These are phyloP conservation scores for Ganaspis brasiliensis DNA, from an alignment of 2,888 invertebrate species.

Conservation along the genomic window DNA sequence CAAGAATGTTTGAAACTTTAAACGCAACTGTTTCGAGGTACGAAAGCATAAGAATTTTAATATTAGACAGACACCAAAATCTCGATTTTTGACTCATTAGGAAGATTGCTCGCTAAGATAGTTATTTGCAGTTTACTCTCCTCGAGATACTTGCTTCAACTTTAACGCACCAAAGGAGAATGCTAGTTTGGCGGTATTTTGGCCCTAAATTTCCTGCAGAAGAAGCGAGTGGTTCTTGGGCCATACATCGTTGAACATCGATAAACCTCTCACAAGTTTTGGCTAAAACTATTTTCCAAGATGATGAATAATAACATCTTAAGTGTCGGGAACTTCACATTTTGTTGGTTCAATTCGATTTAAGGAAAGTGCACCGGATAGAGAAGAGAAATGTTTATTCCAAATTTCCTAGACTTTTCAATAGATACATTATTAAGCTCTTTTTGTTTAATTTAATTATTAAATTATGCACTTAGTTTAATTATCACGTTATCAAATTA, in stretches of 20 bases:
- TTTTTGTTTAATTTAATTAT: too few relatives aligned
- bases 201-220: conserved; percentile 29
- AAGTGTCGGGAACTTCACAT: background rate
- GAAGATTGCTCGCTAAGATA: background rate
- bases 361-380: background rate
- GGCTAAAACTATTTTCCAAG: background rate
- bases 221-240: conserved; percentile 1
- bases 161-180: conserved; percentile 30
- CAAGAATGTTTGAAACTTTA: background rate
- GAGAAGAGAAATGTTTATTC: background rate
- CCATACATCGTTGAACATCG: conserved; percentile 21
- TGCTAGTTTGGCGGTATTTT: background rate
- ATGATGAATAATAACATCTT: conserved; percentile 32
- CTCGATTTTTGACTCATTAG: background rate
- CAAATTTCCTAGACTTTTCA: background rate
- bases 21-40: too few relatives aligned
- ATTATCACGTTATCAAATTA: too few relatives aligned
- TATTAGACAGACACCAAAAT: background rate
- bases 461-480: too few relatives aligned
- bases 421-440: too few relatives aligned
- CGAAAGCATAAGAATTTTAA: too few relatives aligned
- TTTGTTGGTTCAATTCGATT: background rate
- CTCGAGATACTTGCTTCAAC: background rate
- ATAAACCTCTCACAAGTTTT: conserved; percentile 13
- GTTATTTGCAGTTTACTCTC: conserved; percentile 15